phyloP scores from a whole-genome alignment of 92 coral and sea anemone species.

The Zoanthus sansibaricus region DNA sequence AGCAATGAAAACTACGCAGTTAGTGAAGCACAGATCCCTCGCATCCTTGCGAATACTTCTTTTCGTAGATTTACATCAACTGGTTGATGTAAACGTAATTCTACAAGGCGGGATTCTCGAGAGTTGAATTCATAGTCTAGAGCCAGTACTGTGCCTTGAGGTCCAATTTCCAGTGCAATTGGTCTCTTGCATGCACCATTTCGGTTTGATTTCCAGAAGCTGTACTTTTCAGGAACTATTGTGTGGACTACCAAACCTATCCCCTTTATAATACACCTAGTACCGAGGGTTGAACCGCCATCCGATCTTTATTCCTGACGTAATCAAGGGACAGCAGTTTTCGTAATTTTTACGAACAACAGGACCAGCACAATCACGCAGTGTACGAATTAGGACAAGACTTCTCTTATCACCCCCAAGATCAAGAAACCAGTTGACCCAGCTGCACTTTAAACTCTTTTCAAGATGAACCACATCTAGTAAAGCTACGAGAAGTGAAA shows the following conservation, averaged over 20 bases:
- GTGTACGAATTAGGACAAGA: constrained; percentile 42
- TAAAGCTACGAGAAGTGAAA: constrained; percentile 40
- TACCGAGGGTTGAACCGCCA: too few species aligned
- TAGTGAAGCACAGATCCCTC: constrained; percentile 49
- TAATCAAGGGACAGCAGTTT: neutral
- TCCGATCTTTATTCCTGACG: too few species aligned
- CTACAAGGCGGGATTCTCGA: constrained; percentile 50
- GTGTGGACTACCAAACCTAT: too few species aligned
- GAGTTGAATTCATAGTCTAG: constrained; percentile 56
- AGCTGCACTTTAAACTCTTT: constrained; percentile 57
- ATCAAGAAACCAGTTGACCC: constrained; percentile 55
- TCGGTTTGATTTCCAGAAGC: too few species aligned
- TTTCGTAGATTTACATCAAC: constrained; percentile 53
- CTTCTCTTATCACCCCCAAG: constrained; percentile 44
- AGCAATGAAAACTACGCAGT: constrained; percentile 52
- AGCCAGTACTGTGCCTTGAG: constrained; percentile 4
- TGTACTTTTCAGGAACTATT: too few species aligned
- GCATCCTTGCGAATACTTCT: constrained; percentile 62
- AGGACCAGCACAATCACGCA: constrained; percentile 33
- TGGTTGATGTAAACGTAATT: constrained; percentile 56
- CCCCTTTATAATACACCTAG: too few species aligned
- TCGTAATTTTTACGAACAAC: neutral
- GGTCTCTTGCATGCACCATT: too few species aligned
- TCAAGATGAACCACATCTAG: constrained; percentile 45
- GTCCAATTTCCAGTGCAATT: too few species aligned